These are phyloP conservation scores for Tenualosa thibaudeaui DNA, from an alignment of 2,797 vertebrate species.

Conservation along the genomic window DNA sequence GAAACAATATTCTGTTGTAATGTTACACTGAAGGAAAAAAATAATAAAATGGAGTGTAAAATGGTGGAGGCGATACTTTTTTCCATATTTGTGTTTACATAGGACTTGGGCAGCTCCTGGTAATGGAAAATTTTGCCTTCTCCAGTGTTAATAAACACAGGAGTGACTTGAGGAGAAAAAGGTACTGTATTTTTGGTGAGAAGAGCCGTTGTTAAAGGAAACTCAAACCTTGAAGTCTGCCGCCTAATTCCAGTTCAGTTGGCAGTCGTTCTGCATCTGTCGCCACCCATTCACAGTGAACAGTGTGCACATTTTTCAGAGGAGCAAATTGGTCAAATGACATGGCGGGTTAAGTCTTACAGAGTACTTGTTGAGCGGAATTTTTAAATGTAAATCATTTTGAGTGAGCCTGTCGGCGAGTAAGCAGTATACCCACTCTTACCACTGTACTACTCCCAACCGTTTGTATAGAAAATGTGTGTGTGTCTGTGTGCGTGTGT, in stretches of 20 bases:
- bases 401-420: not conserved
- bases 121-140: constrained; percentile 33
- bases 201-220: constrained; percentile 39
- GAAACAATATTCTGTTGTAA: constrained; percentile 29
- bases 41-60: constrained; percentile 21
- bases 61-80: not conserved
- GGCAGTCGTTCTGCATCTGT: constrained; percentile 23
- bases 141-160: constrained; percentile 36
- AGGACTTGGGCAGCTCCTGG: constrained; percentile 32
- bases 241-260: not conserved
- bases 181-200: not conserved
- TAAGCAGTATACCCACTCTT: not conserved
- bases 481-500: not conserved
- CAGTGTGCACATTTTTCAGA: not conserved
- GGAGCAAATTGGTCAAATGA: constrained; percentile 18
- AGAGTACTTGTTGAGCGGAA: not conserved
- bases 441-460: not conserved
- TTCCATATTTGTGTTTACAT: constrained; percentile 34
- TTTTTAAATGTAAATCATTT: constrained; percentile 15
- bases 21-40: not conserved
- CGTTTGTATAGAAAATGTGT: not conserved
- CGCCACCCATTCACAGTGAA: constrained; percentile 25
- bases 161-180: not conserved
- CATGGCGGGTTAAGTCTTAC: constrained; percentile 19
- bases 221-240: constrained; percentile 23